Base-by-base conservation (phyloP, 2,888 invertebrate species). In the Phorcus lineatus region DNA sequence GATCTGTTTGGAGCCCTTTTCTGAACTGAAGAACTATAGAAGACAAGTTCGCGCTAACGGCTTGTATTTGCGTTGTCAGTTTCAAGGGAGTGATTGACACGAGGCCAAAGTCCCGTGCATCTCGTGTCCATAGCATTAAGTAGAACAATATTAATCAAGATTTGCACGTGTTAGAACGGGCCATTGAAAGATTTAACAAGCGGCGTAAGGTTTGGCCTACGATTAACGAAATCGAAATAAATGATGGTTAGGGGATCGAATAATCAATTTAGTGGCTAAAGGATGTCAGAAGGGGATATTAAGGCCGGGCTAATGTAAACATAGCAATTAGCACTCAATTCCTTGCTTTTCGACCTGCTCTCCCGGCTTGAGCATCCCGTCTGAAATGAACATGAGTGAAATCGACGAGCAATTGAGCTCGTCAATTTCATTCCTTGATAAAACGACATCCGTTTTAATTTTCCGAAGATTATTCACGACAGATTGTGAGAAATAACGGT, bases 251-350 rank as follows among this genome's bases (percentile, higher is more conserved):
- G 31, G 53, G 54, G 31, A 54, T 54, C 53, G 11, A 40, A 53
- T 76, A 55, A 76, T 76, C 76, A 76, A 76, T 76, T 76, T 76
- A 53, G 76, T 17, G 76, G 40, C 76, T 31, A 28, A 31, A 31
- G 36, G 55, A 76, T 55, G 76, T 76, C 76, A 55, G 55, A 55
- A 24, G 17, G 55, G 54, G 76, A 28, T 53, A 52, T 53, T 53
- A 76, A 24, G 53, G 24, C 55, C 19, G 17, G 28, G 36, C 53
- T 54, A 76, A 76, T 76, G 76, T 76, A 76, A 76, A 76, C 76
- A 76, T 17, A 16, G 76, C 76, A 76, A 76, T 76, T 76, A 76
- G 76, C 76, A 76, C 76, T 55, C 76, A 76, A 76, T 76, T 54
- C 55, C 55, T 76, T 55, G 54, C 28, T 76, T 75, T 55, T 36